Conservation (phyloP, 2,113 vertebrate genomes). For the Taurulus bubalis region DNA sequence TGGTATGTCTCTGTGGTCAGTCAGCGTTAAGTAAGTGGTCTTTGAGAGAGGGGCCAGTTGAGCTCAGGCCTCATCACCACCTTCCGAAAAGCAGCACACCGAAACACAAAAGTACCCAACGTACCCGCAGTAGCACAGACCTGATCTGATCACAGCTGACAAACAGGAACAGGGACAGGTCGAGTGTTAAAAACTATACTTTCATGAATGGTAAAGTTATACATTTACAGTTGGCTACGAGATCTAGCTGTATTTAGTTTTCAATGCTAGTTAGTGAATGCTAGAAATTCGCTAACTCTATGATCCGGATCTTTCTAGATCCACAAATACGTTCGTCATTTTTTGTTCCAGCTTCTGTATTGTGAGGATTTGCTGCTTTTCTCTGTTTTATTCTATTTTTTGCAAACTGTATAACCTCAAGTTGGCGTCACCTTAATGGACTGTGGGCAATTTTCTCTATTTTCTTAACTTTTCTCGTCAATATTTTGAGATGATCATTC, state of each 20-base stretch:
- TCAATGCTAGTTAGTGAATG: neutral
- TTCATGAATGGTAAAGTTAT: neutral
- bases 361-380: neutral
- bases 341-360: neutral
- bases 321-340: too few species aligned
- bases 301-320: too few species aligned
- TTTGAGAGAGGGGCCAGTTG: constrained; percentile 42
- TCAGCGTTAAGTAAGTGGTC: constrained; percentile 41
- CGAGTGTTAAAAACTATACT: neutral
- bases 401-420: neutral
- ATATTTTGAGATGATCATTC: constrained; percentile 47
- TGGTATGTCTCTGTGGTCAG: constrained; percentile 60
- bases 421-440: neutral
- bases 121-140: neutral
- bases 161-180: neutral
- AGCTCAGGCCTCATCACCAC: constrained; percentile 50
- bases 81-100: constrained; percentile 3
- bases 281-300: neutral
- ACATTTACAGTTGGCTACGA: neutral
- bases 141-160: neutral
- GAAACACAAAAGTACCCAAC: constrained; percentile 38
- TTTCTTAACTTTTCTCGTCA: constrained; percentile 1
- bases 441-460: neutral
- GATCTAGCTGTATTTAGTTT: neutral
- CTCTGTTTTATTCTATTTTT: neutral